Base-by-base conservation (phyloP, 1,140 invertebrate genomes). In the Platorchestia sp. region DNA sequence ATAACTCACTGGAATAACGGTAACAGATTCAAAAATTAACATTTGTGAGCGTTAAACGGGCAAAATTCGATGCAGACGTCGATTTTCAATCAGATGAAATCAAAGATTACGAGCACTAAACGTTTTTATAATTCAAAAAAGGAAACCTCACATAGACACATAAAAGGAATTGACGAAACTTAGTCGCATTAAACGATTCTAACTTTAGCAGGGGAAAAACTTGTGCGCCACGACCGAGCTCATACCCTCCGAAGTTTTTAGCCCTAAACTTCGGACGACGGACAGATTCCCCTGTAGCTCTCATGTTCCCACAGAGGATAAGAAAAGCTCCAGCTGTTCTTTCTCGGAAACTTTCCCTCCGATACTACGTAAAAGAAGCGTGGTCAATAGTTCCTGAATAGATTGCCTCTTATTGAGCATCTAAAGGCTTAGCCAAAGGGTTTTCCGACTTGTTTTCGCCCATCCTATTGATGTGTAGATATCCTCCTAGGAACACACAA, bases 211-310 rank as follows among this genome's bases (percentile, higher is more conserved):
- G 59, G 36, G 36, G 6, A 75, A 75, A 36, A 75, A 75, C 59
- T 75, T 75, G 59, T 36, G 36, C 36, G 59, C 59, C 36, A 27
- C 59, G 59, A 75, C 10, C 59, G 59, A 75, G 14, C 59, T 27
- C 1, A 3, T 75, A 75, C 59, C 27, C 27, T 51, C 59, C 27
- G 59, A 36, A 22, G 43, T 93, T 93, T 40, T 40, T 93, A 45
- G 7, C 43, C 91, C 40, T 7, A 42, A 93, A 93, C 43, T 93
- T 93, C 45, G 10, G 43, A 47, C 41, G 91, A 44, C n/a, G 91
- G 45, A 93, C 91, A 93, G 45, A 47, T 45, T 47, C 91, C 59
- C 47, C 43, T 44, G 91, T 75, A 47, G 43, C 91, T 93, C 44
- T 19, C 22, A 47, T 93, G 91, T 93, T 93, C 10, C 7, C 45